A percentile compares a stretch with the other conserved stretches of the same genome.
Conservation (phyloP, 2,113 vertebrate genomes). For the Tupaia tana region DNA sequence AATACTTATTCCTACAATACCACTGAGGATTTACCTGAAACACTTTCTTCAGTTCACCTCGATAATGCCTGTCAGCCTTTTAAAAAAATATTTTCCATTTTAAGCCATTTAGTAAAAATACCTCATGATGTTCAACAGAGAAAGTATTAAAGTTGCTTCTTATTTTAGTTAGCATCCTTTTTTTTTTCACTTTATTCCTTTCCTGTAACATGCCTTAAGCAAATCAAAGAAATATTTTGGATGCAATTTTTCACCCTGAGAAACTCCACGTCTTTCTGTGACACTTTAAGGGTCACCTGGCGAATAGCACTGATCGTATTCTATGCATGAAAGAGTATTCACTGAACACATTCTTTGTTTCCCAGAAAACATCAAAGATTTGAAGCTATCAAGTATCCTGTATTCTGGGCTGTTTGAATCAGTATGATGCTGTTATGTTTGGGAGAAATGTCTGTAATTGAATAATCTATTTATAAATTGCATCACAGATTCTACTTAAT, state of each 20-base stretch:
- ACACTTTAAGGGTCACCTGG: slow-evolving; percentile 61
- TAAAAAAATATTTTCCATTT: slow-evolving; percentile 48
- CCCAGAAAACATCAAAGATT: slow-evolving; percentile 68
- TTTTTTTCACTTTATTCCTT: slow-evolving; percentile 1
- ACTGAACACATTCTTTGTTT: slow-evolving; percentile 53
- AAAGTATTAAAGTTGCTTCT: slow-evolving; percentile 49
- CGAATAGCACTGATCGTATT: slow-evolving; percentile 48
- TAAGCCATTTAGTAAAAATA: slow-evolving; percentile 69
- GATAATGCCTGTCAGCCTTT: slow-evolving; percentile 40
- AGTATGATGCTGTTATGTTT: background rate
- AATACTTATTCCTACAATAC: slow-evolving; percentile 31
- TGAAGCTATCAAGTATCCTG: background rate
- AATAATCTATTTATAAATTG: slow-evolving; percentile 58
- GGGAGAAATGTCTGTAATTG: slow-evolving; percentile 17
- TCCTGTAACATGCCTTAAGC: slow-evolving; percentile 45
- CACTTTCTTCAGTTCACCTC: slow-evolving; percentile 11
- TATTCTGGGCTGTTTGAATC: background rate
- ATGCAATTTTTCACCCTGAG: slow-evolving; percentile 52
- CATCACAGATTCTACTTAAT: background rate
- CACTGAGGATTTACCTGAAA: slow-evolving; percentile 41
- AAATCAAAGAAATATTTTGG: slow-evolving; percentile 73
- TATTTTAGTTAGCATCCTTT: slow-evolving; percentile 34
- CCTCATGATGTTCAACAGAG: slow-evolving; percentile 48
- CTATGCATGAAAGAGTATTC: slow-evolving; percentile 49
- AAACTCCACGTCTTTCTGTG: slow-evolving; percentile 13